Evolutionary conservation across 2,113 vertebrate genomes (phyloP).

Genomic region (Pan troglodytes): DNA sequence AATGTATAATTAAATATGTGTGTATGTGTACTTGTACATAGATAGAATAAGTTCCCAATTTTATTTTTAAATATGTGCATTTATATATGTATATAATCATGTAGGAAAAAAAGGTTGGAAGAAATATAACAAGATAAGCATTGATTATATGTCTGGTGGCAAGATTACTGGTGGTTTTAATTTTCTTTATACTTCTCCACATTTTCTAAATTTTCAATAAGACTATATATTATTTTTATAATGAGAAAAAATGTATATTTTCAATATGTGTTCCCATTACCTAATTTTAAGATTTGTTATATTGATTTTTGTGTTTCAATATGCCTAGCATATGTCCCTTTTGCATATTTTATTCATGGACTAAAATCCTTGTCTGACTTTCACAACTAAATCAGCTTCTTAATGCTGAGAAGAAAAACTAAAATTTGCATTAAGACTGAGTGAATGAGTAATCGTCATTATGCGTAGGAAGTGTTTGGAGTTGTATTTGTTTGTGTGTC

Average conservation of each 20-base stretch:
- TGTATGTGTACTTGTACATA: background rate
- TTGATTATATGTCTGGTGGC: background rate
- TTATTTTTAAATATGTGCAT: background rate
- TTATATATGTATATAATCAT: background rate
- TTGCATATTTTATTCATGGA: slow-evolving; percentile 8
- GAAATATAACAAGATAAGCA: background rate
- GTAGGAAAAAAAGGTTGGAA: background rate
- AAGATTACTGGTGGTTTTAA: background rate
- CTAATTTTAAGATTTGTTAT: background rate
- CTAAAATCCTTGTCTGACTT: background rate
- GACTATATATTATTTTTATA: background rate
- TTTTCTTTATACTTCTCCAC: background rate
- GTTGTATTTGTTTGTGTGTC: background rate
- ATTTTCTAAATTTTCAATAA: background rate
- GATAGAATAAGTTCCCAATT: background rate
- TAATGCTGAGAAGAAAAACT: background rate
- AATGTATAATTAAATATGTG: background rate
- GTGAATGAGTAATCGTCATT: background rate
- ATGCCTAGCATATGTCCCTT: background rate
- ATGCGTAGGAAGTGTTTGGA: background rate
- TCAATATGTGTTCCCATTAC: background rate
- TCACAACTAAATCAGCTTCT: slow-evolving; percentile 4
- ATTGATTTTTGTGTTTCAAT: background rate
- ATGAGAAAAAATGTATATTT: background rate
- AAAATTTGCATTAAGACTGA: background rate